These are phyloP conservation scores for Clarias gariepinus DNA, from an alignment of 2,113 vertebrate species.

Conservation along the genomic window DNA sequence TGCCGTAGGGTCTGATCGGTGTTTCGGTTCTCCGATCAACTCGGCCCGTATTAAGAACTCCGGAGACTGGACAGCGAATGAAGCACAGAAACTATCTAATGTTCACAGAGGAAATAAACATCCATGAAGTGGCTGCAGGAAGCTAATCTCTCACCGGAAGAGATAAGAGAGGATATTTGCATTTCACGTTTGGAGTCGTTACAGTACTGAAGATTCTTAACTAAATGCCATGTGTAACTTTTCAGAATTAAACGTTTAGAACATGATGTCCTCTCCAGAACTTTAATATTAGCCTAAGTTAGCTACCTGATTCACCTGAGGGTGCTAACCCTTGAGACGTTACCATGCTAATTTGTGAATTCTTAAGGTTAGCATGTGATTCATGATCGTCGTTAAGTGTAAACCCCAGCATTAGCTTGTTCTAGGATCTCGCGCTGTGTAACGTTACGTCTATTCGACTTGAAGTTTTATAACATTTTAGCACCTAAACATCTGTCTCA, in stretches of 20 bases:
- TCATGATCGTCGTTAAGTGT: not conserved
- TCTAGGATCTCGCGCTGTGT: not conserved
- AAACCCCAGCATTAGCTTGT: not conserved
- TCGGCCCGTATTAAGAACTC: not conserved
- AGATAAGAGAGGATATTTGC: too few species aligned
- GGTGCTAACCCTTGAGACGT: not conserved
- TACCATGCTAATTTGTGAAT: not conserved
- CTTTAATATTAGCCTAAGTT: not conserved
- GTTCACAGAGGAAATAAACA: not conserved
- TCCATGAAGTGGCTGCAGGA: too few species aligned
- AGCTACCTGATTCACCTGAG: not conserved
- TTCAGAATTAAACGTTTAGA: not conserved
- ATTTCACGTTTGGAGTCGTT: too few species aligned
- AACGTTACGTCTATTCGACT: not conserved
- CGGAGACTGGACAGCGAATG: not conserved
- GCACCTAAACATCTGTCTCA: not conserved
- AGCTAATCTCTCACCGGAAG: not conserved
- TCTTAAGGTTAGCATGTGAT: not conserved
- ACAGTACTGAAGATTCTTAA: not conserved
- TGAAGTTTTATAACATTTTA: not conserved
- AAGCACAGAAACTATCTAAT: not conserved
- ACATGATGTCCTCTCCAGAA: not conserved
- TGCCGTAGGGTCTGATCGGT: not conserved
- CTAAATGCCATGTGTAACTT: not conserved
- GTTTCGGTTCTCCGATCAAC: not conserved